Evolutionary conservation across 2,113 vertebrate species (phyloP).

Genomic region (Ciconia boyciana): DNA sequence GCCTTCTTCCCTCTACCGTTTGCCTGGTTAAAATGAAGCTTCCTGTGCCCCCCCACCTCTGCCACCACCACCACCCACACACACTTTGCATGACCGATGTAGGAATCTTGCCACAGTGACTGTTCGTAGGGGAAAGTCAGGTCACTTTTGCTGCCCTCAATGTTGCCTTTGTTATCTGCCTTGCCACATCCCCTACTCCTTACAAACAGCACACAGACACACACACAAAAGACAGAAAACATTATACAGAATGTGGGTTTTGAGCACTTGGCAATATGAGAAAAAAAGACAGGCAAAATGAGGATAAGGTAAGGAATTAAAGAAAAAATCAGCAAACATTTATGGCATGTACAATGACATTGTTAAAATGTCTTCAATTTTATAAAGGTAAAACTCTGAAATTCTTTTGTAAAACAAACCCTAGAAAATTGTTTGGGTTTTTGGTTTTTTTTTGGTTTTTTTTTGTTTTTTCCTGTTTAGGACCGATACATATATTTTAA

Average conservation of each 20-base stretch:
- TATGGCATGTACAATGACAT: background rate
- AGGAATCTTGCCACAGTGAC: background rate
- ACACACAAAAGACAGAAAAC: background rate
- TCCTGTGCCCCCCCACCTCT: background rate
- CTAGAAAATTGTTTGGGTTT: accelerated
- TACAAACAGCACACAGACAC: background rate
- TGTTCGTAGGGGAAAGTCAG: background rate
- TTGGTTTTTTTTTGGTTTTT: too few relatives aligned
- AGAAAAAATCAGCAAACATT: background rate
- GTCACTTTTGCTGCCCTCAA: background rate
- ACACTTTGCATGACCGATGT: background rate
- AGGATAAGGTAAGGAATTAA: background rate
- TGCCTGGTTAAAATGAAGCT: background rate
- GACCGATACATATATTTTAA: background rate
- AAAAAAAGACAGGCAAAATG: background rate
- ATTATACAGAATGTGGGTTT: background rate
- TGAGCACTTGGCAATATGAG: background rate
- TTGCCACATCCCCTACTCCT: background rate
- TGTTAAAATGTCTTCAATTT: background rate
- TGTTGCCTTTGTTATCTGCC: background rate
- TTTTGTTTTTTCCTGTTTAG: too few relatives aligned
- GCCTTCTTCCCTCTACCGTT: background rate
- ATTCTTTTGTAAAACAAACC: background rate
- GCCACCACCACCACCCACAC: background rate
- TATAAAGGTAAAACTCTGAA: background rate